These are phyloP conservation scores for Enteromius mattozi DNA, from an alignment of 2,797 vertebrate species.

Conservation along the genomic window DNA sequence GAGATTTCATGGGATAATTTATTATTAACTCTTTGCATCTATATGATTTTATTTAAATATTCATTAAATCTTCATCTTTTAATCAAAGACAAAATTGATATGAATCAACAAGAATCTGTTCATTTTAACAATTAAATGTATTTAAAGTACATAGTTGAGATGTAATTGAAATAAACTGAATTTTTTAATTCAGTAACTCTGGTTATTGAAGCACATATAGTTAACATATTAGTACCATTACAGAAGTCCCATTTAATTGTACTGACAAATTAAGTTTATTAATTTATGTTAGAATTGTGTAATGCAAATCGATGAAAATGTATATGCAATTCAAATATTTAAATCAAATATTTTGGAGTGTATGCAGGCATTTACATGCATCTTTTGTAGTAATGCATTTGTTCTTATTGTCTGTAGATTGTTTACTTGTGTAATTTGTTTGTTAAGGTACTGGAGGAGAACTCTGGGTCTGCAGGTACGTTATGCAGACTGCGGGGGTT, in stretches of 20 bases:
- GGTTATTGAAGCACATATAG: too few species aligned
- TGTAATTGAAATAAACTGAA: too few species aligned
- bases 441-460: conserved; percentile 94
- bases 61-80: background rate
- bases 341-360: background rate
- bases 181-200: too few species aligned
- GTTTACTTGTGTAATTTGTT: background rate
- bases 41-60: too few species aligned
- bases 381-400: background rate
- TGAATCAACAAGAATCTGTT: background rate
- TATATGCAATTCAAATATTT: too few species aligned
- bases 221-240: too few species aligned
- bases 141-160: too few species aligned
- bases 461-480: conserved; percentile 91
- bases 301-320: background rate
- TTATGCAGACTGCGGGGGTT: conserved; percentile 83
- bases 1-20: too few species aligned
- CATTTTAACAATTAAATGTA: background rate
- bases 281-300: background rate
- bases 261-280: background rate
- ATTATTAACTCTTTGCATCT: too few species aligned
- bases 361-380: background rate
- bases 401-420: background rate
- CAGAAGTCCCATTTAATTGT: too few species aligned
- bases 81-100: background rate